phyloP scores from a whole-genome alignment of 2,113 vertebrate genomes.

The Micronycteris hirsuta region DNA sequence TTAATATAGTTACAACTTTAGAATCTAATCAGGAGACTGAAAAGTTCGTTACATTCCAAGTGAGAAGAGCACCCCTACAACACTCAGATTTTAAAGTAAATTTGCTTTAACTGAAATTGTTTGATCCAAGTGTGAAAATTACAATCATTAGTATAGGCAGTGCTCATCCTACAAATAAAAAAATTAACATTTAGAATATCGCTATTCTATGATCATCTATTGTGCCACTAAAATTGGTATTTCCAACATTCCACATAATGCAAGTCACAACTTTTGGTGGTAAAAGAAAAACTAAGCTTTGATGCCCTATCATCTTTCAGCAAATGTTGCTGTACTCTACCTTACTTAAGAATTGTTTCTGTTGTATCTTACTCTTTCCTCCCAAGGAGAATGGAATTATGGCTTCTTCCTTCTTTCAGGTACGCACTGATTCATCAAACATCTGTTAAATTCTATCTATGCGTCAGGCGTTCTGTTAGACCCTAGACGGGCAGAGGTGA shows the following conservation, averaged over 20 bases:
- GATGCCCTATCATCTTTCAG: background rate
- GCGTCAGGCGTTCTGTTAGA: background rate
- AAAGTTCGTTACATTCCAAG: background rate
- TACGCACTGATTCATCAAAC: background rate
- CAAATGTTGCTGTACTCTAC: background rate
- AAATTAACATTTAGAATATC: background rate
- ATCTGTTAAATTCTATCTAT: background rate
- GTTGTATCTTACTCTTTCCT: background rate
- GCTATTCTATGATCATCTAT: background rate
- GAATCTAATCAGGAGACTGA: background rate
- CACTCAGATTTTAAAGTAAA: background rate
- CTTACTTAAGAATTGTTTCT: background rate
- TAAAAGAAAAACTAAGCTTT: background rate
- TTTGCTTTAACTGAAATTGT: conserved; percentile 14
- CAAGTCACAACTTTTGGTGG: background rate
- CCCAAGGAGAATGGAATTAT: background rate
- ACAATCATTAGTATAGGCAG: background rate
- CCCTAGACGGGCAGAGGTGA: background rate
- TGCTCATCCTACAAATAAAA: background rate
- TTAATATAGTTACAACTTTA: background rate
- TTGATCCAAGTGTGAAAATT: background rate
- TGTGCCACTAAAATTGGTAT: background rate
- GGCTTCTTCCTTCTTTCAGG: background rate
- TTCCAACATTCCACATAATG: background rate
- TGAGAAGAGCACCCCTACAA: background rate